phyloP scores from a whole-genome alignment of 1,140 invertebrate genomes.

The Drosophila repleta region DNA sequence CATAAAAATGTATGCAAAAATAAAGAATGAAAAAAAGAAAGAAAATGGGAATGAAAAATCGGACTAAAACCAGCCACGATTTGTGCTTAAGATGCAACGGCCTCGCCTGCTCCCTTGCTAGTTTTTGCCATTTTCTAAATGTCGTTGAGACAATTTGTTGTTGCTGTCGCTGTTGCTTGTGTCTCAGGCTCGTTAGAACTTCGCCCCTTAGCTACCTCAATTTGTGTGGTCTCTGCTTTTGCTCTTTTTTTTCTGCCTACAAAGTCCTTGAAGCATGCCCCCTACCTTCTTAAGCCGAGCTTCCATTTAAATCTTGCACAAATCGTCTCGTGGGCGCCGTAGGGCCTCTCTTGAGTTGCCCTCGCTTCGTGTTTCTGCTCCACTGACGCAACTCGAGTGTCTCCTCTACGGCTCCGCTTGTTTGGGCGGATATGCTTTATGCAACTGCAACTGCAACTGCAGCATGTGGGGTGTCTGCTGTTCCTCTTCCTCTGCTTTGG shows the following conservation, averaged over 20 bases:
- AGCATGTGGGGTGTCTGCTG: background rate
- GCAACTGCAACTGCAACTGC: constrained; percentile 29
- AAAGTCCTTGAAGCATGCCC: background rate
- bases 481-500: background rate
- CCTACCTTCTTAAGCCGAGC: constrained; percentile 1
- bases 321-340: constrained; percentile 46
- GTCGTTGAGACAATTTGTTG: constrained; percentile 59
- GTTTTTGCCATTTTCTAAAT: constrained; percentile 55
- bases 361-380: constrained; percentile 39
- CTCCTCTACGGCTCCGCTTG: constrained; percentile 3
- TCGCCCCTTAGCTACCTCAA: background rate
- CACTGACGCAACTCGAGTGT: constrained; percentile 45
- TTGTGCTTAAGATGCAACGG: constrained; percentile 1
- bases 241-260: constrained; percentile 14
- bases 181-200: constrained; percentile 2
- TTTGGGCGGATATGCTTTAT: constrained; percentile 24
- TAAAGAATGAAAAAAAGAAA: constrained; percentile 26
- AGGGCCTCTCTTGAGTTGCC: constrained; percentile 29
- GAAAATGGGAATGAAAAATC: constrained; percentile 11
- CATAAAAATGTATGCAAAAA: constrained; percentile 20
- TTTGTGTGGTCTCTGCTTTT: constrained; percentile 46
- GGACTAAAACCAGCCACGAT: constrained; percentile 12
- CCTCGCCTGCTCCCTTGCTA: background rate
- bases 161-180: constrained; percentile 4
- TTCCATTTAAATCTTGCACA: constrained; percentile 53